phyloP scores from a whole-genome alignment of 2,888 invertebrate species.

The Acronicta aceris region DNA sequence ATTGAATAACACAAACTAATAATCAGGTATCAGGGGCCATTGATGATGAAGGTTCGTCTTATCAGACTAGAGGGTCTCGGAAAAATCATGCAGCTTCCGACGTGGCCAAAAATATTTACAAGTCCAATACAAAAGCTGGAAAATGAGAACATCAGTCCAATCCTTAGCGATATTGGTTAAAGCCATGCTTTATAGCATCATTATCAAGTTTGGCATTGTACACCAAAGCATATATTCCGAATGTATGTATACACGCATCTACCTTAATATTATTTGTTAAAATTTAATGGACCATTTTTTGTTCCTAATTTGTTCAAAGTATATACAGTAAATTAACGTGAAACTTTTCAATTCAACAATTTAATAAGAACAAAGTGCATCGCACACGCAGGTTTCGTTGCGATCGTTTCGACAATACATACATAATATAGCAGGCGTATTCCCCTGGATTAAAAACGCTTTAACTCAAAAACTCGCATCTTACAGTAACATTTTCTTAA shows the following conservation, averaged over 20 bases:
- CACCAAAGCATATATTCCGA: constrained; percentile 75
- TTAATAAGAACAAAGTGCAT: constrained; percentile 45
- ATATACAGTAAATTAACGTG: constrained; percentile 75
- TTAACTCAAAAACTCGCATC: constrained; percentile 56
- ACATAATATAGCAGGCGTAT: constrained; percentile 51
- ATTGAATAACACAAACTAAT: constrained; percentile 81
- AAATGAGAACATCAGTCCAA: constrained; percentile 76
- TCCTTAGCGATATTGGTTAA: constrained; percentile 76
- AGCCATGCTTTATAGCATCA: constrained; percentile 79
- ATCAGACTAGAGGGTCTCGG: constrained; percentile 83
- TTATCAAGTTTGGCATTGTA: constrained; percentile 80
- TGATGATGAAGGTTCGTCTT: constrained; percentile 54
- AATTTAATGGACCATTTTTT: constrained; percentile 87
- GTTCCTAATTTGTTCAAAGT: constrained; percentile 82
- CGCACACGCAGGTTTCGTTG: constrained; percentile 40
- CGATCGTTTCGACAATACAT: constrained; percentile 61
- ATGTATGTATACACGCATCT: constrained; percentile 78
- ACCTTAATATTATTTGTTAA: constrained; percentile 81
- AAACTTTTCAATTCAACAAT: constrained; percentile 56
- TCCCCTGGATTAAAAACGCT: constrained; percentile 41
- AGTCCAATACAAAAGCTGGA: constrained; percentile 73
- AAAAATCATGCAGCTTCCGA: constrained; percentile 68
- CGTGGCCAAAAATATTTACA: constrained; percentile 82
- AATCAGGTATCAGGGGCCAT: constrained; percentile 82
- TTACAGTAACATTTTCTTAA: constrained; percentile 66